These are phyloP conservation scores for Serranus cabrilla DNA, from an alignment of 2,797 vertebrate species.

Conservation along the genomic window DNA sequence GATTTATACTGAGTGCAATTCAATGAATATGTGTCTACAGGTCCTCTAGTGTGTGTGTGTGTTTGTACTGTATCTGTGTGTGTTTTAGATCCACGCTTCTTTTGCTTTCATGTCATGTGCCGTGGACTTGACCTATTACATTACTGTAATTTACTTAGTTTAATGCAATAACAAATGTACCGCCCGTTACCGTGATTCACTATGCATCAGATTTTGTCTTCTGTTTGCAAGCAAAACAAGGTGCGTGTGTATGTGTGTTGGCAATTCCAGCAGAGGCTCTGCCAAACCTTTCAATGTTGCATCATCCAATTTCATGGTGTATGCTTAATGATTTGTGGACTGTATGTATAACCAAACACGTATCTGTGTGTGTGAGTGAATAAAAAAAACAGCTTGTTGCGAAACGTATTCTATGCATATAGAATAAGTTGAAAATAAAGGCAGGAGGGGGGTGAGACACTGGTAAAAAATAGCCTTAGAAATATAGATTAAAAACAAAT, in stretches of 20 bases:
- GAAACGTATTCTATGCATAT: neutral
- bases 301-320: neutral
- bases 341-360: neutral
- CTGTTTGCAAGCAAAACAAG: constrained; percentile 8
- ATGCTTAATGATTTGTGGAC: neutral
- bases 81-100: neutral
- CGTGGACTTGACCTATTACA: neutral
- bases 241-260: neutral
- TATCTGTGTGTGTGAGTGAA: neutral
- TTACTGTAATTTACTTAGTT: constrained; percentile 33
- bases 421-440: neutral
- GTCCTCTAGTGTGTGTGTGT: neutral
- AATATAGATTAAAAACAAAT: neutral
- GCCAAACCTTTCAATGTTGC: neutral
- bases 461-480: neutral
- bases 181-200: constrained; percentile 5
- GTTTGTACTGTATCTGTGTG: constrained; percentile 1
- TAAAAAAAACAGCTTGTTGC: neutral
- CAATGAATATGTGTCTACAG: constrained; percentile 30
- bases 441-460: neutral
- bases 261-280: neutral
- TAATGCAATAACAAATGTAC: constrained; percentile 34
- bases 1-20: constrained; percentile 48
- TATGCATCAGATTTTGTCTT: constrained; percentile 6
- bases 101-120: constrained; percentile 15